Base-by-base conservation (phyloP, 2,113 vertebrate genomes). In the Varanus komodoensis region DNA sequence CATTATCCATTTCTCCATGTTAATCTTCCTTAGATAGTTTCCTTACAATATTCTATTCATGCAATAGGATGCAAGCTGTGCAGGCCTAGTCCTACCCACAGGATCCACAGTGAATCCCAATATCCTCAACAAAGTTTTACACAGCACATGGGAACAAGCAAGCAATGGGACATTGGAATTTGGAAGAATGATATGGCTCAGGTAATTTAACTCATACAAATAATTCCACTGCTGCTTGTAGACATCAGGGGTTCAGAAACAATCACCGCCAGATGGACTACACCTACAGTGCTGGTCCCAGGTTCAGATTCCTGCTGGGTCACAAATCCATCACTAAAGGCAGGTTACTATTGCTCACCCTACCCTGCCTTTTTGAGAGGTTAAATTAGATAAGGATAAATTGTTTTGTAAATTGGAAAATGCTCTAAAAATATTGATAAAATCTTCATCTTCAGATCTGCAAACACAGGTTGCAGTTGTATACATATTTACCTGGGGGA, bases 11-110 rank as follows among this genome's bases (percentile, higher is more conserved):
- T 84, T 84, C 73, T 68, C 11, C 14, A 19, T 7, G 82, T 68
- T 84, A 78, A 84, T 68, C 50, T 78, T 89, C 52, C 57, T 78
- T 32, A 52, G 82, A 57, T 67, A 89, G 44, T 89, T 89, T 9
- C 38, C 77, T 21, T 44, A 89, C 71, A 84, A 89, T 68, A 61
- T 77, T 67, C 64, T 34, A 84, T 77, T 89, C 54, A 89, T 29
- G 29, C 38, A 80, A 61, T 12, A 69, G 11, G 21, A 32, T 27
- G 25, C 44, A 88, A 27, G 61, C 32, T 88, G 48, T 67, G 88
- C 2, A 69, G 48, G 2, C 44, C 82, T 68, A 27, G 23, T 38
- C 79, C 50, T 61, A 54, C 19, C 21, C 2, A 21, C n/a, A 54
- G 48, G 21, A 69, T 32, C 32, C 64, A 50, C 32, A 69, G 44